Evolutionary conservation across 2,797 vertebrate genomes (phyloP), one percentile per base, ranked within the genome.

Genomic region (Siniperca obscura): DNA sequence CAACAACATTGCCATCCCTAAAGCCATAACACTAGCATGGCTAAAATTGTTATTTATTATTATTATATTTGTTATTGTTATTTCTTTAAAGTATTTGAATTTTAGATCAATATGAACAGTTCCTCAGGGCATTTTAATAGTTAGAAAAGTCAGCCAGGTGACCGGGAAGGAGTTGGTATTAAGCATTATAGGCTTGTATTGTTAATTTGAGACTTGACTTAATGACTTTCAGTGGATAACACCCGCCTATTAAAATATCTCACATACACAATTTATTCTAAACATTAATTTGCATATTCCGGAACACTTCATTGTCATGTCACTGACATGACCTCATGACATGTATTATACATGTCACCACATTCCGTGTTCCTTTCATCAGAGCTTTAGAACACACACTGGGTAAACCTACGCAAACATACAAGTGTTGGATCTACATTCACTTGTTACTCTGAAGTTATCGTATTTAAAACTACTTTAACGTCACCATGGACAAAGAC

Each of bases 271-370:
- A 27, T 67, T 12, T 21, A 34, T 4, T 14, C 3, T n/a, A 14
- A 68, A 22, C 22, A 1, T 7, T 53, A 7, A 53, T 53, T 71
- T 53, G 56, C 46, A 74, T 52, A 62, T 53, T 53, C 1, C 4
- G 5, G 59, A 40, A 74, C 34, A 9, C 34, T 21, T 27, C 30
- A 2, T 3, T 73, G 44, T 48, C 36, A 42, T 7, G 4, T 13
- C 1, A 11, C 21, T 42, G 36, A 19, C 3, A 3, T 21, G 30
- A 25, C 1, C 9, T 42, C 34, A 2, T 7, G 2, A 34, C 0
- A 27, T 30, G 27, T 30, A 30, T 30, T 30, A 30, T 30, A 30
- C 27, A 30, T 30, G 62, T 13, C 46, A 19, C 42, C 7, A 13
- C 21, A 21, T 22, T 50, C 10, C 0, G 11, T 9, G 56, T 30